phyloP scores from a whole-genome alignment of 1,140 invertebrate genomes.

The Euwallacea fornicatus region DNA sequence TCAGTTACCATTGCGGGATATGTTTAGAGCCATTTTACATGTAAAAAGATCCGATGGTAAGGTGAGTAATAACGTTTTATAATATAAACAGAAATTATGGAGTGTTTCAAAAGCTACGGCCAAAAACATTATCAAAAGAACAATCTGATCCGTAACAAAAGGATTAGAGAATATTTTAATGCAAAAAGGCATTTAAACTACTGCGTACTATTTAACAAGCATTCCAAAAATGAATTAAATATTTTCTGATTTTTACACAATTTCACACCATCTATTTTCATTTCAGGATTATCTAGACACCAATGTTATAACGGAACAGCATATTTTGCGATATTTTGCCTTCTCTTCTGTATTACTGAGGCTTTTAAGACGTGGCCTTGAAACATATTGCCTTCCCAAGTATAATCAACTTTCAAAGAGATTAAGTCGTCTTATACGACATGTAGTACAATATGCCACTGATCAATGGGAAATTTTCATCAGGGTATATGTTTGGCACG shows the following conservation, averaged over 20 bases:
- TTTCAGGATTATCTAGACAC: constrained; percentile 61
- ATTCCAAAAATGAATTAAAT: too few relatives aligned
- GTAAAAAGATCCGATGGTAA: constrained; percentile 51
- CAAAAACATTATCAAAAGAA: background rate
- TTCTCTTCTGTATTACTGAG: constrained; percentile 68
- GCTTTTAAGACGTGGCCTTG: constrained; percentile 67
- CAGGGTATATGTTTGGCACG: constrained; percentile 33
- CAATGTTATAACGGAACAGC: constrained; percentile 61
- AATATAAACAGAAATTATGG: background rate
- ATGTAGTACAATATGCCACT: constrained; percentile 73
- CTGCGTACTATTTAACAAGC: too few relatives aligned
- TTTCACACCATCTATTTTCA: constrained; percentile 14
- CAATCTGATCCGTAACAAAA: background rate
- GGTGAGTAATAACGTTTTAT: constrained; percentile 29
- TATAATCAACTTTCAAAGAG: constrained; percentile 74
- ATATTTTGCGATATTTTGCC: constrained; percentile 69
- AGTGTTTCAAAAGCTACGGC: too few relatives aligned
- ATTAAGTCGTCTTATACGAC: constrained; percentile 68
- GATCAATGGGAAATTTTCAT: constrained; percentile 70
- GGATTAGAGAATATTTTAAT: background rate
- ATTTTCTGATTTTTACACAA: too few relatives aligned
- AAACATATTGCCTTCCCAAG: constrained; percentile 66
- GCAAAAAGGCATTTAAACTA: background rate
- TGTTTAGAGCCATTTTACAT: constrained; percentile 64
- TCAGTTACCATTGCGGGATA: constrained; percentile 71